Base-by-base conservation (phyloP, 37 sponge, comb jelly and placozoan genomes). In the Petrosia ficiformis region DNA sequence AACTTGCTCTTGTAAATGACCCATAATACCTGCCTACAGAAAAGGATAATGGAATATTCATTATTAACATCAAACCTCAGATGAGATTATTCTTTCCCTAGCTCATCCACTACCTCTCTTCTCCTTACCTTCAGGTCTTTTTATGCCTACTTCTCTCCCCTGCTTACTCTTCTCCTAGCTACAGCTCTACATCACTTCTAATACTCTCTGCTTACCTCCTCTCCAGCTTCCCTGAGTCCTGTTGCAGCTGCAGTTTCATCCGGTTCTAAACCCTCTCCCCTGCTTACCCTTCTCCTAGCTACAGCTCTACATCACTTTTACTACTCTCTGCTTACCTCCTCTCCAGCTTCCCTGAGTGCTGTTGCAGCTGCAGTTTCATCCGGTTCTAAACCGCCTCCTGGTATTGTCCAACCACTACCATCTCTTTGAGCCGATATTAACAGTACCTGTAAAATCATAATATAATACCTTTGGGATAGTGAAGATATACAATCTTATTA, bases 221-320 rank as follows among this genome's bases (percentile, higher is more conserved):
- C 73, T 40, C 44, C 24, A 29, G 3, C 73, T 41, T 4, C 11
- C 2, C 56, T 48, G 14, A 25, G 3, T 37, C 68, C 81, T 11
- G 88, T 63, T 8, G 75, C n/a, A 22, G 26, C 31, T 1, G 57
- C 73, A 4, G 26, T 63, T 40, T 87, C 88, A 1, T 42, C 57
- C 0, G 77, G 82, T 52, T 87, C 88, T 21, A 81, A 19, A 24
- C 88, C 88, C 26, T 82, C 88, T 21, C 88, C 88, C n/a, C n/a
- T n/a, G n/a, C n/a, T n/a, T n/a, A n/a, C n/a, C n/a, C n/a, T n/a
- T n/a, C n/a, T n/a, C n/a, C n/a, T n/a, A n/a, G n/a, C n/a, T n/a
- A n/a, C n/a, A n/a, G n/a, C n/a, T n/a, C n/a, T n/a, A n/a, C n/a
- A n/a, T n/a, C n/a, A n/a, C n/a, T n/a, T n/a, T n/a, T n/a, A n/a